These are phyloP conservation scores for Peromyscus aztecus DNA, from an alignment of 2,797 vertebrate species.

Conservation along the genomic window DNA sequence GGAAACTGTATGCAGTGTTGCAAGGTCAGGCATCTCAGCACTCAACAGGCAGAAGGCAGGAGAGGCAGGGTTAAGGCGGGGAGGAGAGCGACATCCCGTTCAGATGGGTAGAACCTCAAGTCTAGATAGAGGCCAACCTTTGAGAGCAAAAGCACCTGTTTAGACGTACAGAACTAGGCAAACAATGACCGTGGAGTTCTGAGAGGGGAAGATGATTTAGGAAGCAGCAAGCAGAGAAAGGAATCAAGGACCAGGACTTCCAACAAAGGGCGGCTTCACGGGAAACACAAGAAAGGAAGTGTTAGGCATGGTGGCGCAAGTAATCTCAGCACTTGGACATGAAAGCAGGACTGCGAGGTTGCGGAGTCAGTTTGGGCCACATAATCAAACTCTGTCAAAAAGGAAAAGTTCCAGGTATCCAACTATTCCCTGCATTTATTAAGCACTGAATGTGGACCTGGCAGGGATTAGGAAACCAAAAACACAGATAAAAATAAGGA, in stretches of 20 bases:
- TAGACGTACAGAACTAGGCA: neutral
- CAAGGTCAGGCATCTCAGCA: neutral
- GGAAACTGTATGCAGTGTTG: neutral
- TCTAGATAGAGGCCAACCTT: neutral
- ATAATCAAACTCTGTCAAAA: neutral
- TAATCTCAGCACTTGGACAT: neutral
- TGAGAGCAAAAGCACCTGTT: neutral
- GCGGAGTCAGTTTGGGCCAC: neutral
- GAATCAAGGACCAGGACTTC: neutral
- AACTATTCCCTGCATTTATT: neutral
- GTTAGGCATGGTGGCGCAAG: neutral
- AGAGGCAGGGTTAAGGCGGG: neutral
- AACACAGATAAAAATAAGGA: neutral
- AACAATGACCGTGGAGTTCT: neutral
- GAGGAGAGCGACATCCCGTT: rapidly evolving
- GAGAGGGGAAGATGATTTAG: neutral
- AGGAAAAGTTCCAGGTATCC: neutral
- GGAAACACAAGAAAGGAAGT: neutral
- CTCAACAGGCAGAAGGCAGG: neutral
- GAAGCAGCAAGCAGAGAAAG: neutral
- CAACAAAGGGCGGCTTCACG: neutral
- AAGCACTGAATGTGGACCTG: neutral
- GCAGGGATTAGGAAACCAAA: neutral
- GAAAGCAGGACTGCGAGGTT: neutral
- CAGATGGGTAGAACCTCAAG: neutral